Conservation (phyloP, 1,140 invertebrate genomes). For the Atta texana region DNA sequence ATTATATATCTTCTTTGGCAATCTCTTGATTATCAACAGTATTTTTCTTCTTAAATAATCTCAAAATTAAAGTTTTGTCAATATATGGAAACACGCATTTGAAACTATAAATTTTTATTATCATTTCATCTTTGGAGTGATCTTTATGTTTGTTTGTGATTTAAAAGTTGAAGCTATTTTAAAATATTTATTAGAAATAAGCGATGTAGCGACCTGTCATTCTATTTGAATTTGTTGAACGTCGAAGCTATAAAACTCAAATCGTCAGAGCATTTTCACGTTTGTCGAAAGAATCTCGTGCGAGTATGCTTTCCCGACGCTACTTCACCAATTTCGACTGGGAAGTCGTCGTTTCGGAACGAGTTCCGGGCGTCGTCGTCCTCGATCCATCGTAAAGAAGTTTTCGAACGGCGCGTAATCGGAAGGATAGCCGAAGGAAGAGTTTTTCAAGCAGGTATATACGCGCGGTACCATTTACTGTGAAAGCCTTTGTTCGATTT, state of each 20-base stretch:
- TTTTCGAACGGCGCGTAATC: constrained; percentile 69
- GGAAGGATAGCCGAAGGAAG: constrained; percentile 45
- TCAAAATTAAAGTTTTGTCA: background rate
- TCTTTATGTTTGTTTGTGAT: background rate
- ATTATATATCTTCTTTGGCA: background rate
- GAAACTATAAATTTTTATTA: constrained; percentile 14
- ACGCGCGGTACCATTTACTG: constrained; percentile 54
- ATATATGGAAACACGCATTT: background rate
- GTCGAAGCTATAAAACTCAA: constrained; percentile 37
- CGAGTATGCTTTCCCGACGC: constrained; percentile 3
- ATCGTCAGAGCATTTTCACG: constrained; percentile 3
- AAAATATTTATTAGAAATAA: background rate
- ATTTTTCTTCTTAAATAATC: background rate
- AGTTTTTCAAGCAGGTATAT: constrained; percentile 39
- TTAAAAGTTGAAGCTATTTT: background rate
- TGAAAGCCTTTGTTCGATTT: constrained; percentile 72
- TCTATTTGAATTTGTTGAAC: background rate
- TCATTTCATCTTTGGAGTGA: background rate
- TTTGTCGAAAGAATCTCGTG: constrained; percentile 47
- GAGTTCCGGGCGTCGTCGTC: constrained; percentile 37
- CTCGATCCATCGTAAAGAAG: constrained; percentile 68
- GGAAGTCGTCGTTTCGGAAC: constrained; percentile 45
- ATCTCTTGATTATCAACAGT: background rate
- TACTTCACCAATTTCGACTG: constrained; percentile 55
- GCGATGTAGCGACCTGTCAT: background rate